These are phyloP conservation scores for Poeciliopsis turrubarensis DNA, from an alignment of 2,113 vertebrate genomes.

Conservation along the genomic window DNA sequence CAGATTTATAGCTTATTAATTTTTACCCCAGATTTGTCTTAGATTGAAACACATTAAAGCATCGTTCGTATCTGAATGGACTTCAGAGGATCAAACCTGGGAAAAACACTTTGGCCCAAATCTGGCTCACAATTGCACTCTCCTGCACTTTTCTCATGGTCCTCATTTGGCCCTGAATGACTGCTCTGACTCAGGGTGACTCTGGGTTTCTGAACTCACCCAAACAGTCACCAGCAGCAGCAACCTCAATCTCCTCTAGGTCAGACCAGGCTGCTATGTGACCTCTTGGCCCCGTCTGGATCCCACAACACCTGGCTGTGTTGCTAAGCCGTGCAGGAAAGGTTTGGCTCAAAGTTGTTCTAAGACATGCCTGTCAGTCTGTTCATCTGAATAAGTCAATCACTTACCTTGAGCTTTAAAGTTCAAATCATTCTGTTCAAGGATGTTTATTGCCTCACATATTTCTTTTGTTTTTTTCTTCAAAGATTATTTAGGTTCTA, in stretches of 20 bases:
- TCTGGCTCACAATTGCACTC: neutral
- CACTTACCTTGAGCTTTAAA: neutral
- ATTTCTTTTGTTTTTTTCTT: no score
- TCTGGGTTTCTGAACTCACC: neutral
- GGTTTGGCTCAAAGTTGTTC: neutral
- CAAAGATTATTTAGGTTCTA: no score
- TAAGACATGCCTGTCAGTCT: neutral
- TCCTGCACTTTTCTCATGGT: neutral
- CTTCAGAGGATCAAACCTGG: neutral
- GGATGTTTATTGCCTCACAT: no score
- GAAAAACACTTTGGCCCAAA: neutral
- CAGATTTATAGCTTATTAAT: neutral
- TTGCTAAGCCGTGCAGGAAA: neutral
- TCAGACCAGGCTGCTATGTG: neutral
- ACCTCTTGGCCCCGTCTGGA: neutral
- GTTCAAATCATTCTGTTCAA: neutral
- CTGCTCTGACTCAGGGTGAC: neutral
- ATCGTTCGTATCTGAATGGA: neutral
- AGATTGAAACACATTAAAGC: neutral
- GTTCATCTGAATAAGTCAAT: neutral
- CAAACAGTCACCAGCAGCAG: neutral
- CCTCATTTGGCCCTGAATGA: neutral
- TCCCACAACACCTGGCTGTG: neutral
- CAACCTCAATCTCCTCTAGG: neutral
- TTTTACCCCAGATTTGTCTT: neutral